These are phyloP conservation scores for Echinarachnius parma DNA, from an alignment of 53 echinoderm and acorn worm species.

Conservation along the genomic window DNA sequence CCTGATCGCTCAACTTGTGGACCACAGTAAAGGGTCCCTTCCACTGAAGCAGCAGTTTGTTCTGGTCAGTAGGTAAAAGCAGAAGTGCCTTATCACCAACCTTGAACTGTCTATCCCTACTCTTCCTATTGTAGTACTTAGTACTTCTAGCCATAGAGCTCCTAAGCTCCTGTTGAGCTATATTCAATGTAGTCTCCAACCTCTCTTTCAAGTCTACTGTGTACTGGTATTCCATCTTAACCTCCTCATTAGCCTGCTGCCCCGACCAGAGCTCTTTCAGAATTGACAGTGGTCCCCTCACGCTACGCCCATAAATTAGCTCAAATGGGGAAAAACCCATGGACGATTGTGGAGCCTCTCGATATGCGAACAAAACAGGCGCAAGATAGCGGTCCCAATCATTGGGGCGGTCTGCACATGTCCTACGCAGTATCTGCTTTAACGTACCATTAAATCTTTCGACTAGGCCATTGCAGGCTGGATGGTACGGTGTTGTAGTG, in stretches of 20 bases:
- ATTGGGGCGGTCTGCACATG: constrained; percentile 51
- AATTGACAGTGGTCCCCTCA: constrained; percentile 62
- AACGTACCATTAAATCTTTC: constrained; percentile 48
- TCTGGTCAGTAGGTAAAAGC: constrained; percentile 48
- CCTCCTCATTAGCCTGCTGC: constrained; percentile 23
- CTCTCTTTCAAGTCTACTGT: constrained; percentile 53
- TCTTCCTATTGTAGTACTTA: constrained; percentile 47
- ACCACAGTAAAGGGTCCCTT: constrained; percentile 42
- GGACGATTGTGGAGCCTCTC: constrained; percentile 61
- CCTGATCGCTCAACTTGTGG: constrained; percentile 35
- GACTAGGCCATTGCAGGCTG: constrained; percentile 35
- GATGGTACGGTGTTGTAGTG: constrained; percentile 42
- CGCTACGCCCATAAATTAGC: constrained; percentile 56
- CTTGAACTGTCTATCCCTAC: constrained; percentile 53
- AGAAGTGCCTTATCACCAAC: constrained; percentile 54
- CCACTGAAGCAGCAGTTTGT: constrained; percentile 60
- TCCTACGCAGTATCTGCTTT: constrained; percentile 45
- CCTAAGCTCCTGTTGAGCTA: constrained; percentile 50
- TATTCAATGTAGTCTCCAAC: constrained; percentile 43
- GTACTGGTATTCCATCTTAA: constrained; percentile 62
- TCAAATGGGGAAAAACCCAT: constrained; percentile 68
- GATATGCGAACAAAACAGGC: constrained; percentile 61
- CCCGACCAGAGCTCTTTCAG: constrained; percentile 60
- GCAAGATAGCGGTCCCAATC: constrained; percentile 68
- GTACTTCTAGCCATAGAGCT: constrained; percentile 42